Percentiles rank a stretch among this genome's conserved stretches.
phyloP scores from a whole-genome alignment of 2,113 vertebrate species.

The Polyodon spathula region DNA sequence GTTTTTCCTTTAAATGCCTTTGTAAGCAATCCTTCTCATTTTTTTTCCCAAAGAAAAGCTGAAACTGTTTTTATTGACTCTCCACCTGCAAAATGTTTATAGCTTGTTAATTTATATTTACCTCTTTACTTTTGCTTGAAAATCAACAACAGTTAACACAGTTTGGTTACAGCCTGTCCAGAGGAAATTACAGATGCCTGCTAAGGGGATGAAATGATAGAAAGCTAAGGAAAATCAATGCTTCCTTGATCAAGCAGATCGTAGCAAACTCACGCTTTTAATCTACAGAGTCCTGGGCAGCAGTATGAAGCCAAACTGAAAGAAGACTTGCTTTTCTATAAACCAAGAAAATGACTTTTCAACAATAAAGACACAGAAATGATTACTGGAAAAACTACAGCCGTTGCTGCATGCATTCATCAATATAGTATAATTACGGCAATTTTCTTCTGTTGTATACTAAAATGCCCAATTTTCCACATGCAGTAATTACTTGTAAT shows the following conservation, averaged over 20 bases:
- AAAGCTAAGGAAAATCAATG: constrained; percentile 81
- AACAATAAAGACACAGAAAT: constrained; percentile 32
- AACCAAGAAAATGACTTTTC: constrained; percentile 40
- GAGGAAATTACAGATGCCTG: constrained; percentile 70
- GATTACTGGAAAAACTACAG: constrained; percentile 25
- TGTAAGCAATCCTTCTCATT: constrained; percentile 55
- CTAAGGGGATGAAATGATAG: constrained; percentile 74
- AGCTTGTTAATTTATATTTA: constrained; percentile 82
- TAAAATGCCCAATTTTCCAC: constrained; percentile 1
- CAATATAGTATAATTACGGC: constrained; percentile 8
- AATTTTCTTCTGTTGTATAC: constrained; percentile 7
- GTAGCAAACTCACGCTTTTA: constrained; percentile 83
- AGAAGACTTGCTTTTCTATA: constrained; percentile 40
- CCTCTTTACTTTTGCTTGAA: constrained; percentile 76
- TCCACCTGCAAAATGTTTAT: constrained; percentile 79
- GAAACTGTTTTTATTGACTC: constrained; percentile 77
- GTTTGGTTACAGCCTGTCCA: constrained; percentile 77
- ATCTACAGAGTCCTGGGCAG: constrained; percentile 68
- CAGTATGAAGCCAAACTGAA: constrained; percentile 64
- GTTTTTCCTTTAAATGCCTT: constrained; percentile 68
- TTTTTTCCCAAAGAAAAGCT: constrained; percentile 53
- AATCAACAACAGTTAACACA: constrained; percentile 79
- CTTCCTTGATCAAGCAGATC: constrained; percentile 83
- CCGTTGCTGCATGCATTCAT: constrained; percentile 4
- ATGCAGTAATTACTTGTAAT: constrained; percentile 8